Base-by-base conservation (phyloP, 2,888 invertebrate species). In the Phorcus lineatus region DNA sequence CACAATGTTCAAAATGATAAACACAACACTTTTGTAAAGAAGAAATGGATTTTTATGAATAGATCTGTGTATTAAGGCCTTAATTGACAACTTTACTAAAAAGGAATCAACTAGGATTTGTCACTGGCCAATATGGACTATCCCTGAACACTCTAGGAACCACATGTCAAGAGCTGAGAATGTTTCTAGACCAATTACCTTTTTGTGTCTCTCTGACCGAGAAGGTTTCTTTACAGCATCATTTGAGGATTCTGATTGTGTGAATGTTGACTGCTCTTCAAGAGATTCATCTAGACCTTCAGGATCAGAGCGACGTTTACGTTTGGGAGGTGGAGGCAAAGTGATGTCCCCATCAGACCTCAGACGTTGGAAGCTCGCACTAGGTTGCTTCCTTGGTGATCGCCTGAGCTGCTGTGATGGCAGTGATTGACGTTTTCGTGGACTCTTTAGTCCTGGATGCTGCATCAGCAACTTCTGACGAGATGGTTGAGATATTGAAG, bases 201-300 rank as follows among this genome's bases (percentile, higher is more conserved):
- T 81, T 82, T 88, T 88, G 78, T 90, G 90, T 81, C 89, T 85
- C 66, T 90, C 87, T 47, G 89, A 88, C 17, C 89, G 81, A 2
- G 88, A 86, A 78, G 81, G 55, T 47, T 75, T 80, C 17, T 52
- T 28, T 11, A 16, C 19, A 4, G 16, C 36, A 7, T 13, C 54
- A 22, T 31, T 66, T 24, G 47, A 47, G 47, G 47, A 22, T 17
- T 52, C 22, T 31, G 19, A 16, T 53, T 67, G 28, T 17, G 19
- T 31, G 36, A n/a, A 36, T 24, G 36, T n/a, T 55, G 77, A 22
- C 16, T n/a, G 53, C 19, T n/a, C 16, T 24, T 28, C 24, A 24
- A 47, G 22, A 31, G 36, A 19, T 47, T 70, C 16, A 40, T 52
- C 22, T 11, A 57, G n/a, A 22, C n/a, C 47, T 13, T 62, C 54